Base-by-base conservation (phyloP, 2,797 vertebrate genomes). In the Borostomias antarcticus region DNA sequence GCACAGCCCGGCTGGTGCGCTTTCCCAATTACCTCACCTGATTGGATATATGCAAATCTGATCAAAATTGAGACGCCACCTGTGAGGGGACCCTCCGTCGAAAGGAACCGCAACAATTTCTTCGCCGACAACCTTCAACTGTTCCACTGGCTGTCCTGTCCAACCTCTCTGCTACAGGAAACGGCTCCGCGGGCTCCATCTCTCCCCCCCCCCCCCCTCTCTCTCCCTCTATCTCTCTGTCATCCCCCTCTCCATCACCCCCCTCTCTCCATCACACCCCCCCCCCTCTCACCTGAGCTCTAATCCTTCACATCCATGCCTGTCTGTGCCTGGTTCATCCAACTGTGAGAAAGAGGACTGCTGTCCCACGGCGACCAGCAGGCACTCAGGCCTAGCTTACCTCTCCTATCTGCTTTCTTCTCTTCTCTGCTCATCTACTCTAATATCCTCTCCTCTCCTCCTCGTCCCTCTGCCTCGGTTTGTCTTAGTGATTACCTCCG, bases 1-100 rank as follows among this genome's bases (percentile, higher is more conserved):
- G 35, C 35, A 40, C 35, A 40, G 35, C 35, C 10, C 35, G 9
- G 35, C n/a, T 40, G 35, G 73, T 68, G 74, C 83, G 82, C 78
- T 74, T 74, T 86, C 82, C 83, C 89, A 91, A 90, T 93, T 91
- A 92, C 87, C 88, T 80, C 71, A 88, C 81, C 89, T 91, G 91
- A 93, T 92, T 93, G 90, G 87, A 93, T 92, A 92, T 92, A 93
- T 93, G 91, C 90, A 93, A 92, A 92, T 93, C 75, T 69, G 74
- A 69, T 62, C 80, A 80, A 91, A 91, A 92, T 92, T 93, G 93
- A 91, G 92, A 90, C n/a, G 86, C 88, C 82, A 88, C 86, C 86
- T 86, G 83, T 82, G 79, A 89, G 72, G 83, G 78, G 82, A 87
- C 80, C 85, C 85, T 86, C 82, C 70, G 1, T 80, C 76, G 81